Evolutionary conservation across 2,888 invertebrate genomes (phyloP).

Genomic region (Globia sparganii): DNA sequence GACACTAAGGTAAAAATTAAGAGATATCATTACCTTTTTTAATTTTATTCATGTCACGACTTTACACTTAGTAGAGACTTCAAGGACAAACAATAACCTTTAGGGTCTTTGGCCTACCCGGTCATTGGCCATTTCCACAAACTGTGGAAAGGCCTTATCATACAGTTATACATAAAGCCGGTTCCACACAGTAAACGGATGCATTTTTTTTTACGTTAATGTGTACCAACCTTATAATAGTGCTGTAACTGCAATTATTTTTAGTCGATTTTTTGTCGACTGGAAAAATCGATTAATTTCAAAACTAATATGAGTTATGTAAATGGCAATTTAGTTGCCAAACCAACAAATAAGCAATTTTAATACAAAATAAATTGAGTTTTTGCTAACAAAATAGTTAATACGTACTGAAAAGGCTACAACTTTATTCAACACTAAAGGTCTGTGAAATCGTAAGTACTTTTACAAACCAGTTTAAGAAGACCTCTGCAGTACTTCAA

Average conservation of each 20-base stretch:
- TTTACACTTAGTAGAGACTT: conserved; percentile 63
- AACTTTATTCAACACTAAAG: conserved; percentile 17
- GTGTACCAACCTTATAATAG: conserved; percentile 15
- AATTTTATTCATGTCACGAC: conserved; percentile 68
- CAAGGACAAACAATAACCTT: conserved; percentile 68
- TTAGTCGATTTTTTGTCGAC: conserved; percentile 10
- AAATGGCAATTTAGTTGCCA: conserved; percentile 14
- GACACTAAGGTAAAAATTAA: conserved; percentile 11
- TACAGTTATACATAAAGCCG: conserved; percentile 9
- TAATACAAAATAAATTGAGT: conserved; percentile 26
- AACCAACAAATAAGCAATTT: conserved; percentile 11
- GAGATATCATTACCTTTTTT: conserved; percentile 37
- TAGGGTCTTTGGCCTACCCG: conserved; percentile 72
- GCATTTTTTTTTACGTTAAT: neutral
- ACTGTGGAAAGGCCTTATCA: conserved; percentile 53
- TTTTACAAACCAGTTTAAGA: conserved; percentile 9
- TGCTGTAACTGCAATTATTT: conserved; percentile 13
- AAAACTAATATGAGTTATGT: conserved; percentile 17
- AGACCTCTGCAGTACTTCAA: conserved; percentile 2
- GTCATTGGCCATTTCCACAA: conserved; percentile 53
- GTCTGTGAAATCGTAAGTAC: conserved; percentile 28
- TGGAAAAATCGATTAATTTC: conserved; percentile 17
- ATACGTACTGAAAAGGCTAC: conserved; percentile 28
- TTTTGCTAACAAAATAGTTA: conserved; percentile 26
- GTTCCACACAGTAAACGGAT: conserved; percentile 22